Evolutionary conservation across 2,888 invertebrate genomes (phyloP).

Genomic region (Hyalella azteca): DNA sequence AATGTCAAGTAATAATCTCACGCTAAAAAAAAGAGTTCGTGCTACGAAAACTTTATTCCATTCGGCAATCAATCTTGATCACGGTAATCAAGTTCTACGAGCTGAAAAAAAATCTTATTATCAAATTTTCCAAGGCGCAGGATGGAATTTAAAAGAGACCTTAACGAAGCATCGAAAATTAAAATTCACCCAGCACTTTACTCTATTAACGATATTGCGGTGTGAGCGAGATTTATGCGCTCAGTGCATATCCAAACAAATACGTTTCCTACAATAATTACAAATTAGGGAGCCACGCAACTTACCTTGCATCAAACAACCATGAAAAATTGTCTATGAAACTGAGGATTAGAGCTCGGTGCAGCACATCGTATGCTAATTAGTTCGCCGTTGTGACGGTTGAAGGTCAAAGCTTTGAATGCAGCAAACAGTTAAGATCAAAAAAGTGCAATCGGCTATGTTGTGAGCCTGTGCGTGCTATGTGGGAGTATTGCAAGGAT

Average conservation of each 20-base stretch:
- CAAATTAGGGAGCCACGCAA: not conserved
- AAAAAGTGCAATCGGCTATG: not conserved
- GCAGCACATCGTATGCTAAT: slow-evolving; percentile 22
- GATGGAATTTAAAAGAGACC: slow-evolving; percentile 24
- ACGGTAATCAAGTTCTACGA: not conserved
- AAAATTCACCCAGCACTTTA: slow-evolving; percentile 19
- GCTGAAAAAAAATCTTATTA: slow-evolving; percentile 20
- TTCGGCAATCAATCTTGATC: slow-evolving; percentile 24
- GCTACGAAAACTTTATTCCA: not conserved
- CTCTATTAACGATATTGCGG: slow-evolving; percentile 9
- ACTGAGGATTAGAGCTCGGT: not conserved
- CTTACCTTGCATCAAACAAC: not conserved
- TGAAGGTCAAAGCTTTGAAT: slow-evolving; percentile 21
- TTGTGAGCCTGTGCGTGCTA: too few species aligned
- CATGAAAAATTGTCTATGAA: slow-evolving; percentile 26
- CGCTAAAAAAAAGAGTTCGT: not conserved
- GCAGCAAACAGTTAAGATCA: not conserved
- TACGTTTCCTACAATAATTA: slow-evolving; percentile 2
- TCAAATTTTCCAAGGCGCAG: slow-evolving; percentile 24
- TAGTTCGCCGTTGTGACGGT: not conserved
- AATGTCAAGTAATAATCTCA: not conserved
- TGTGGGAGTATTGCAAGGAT: too few species aligned
- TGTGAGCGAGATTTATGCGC: slow-evolving; percentile 23
- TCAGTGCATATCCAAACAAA: not conserved
- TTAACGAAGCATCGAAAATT: slow-evolving; percentile 13